These are phyloP conservation scores for Agrenia bidenticulata DNA, from an alignment of 2,888 invertebrate genomes.

Conservation along the genomic window DNA sequence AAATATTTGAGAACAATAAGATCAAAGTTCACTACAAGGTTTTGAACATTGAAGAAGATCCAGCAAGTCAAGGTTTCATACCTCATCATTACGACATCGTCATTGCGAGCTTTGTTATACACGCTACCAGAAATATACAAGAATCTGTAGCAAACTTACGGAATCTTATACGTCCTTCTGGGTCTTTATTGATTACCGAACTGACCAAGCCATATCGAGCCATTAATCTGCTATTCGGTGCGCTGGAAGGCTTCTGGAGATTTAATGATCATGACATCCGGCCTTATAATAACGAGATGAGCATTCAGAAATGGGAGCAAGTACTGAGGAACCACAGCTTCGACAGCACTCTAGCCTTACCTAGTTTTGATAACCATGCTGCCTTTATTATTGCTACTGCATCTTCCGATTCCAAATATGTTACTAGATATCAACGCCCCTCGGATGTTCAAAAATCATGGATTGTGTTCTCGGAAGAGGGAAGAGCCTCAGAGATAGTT, in stretches of 20 bases:
- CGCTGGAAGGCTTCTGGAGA: slow-evolving; percentile 30
- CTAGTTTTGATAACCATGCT: slow-evolving; percentile 14
- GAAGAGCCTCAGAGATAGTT: not conserved
- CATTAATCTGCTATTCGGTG: slow-evolving; percentile 24
- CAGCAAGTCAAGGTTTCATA: slow-evolving; percentile 28
- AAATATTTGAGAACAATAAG: slow-evolving; percentile 28
- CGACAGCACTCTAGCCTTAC: slow-evolving; percentile 6
- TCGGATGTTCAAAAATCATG: slow-evolving; percentile 2
- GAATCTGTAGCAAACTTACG: slow-evolving; percentile 12
- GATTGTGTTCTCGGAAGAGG: slow-evolving; percentile 15
- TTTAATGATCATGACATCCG: slow-evolving; percentile 24
- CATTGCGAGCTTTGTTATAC: slow-evolving; percentile 26
- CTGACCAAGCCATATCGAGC: slow-evolving; percentile 3
- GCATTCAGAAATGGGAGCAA: slow-evolving; percentile 6
- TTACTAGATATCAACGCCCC: not conserved
- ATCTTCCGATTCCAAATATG: not conserved
- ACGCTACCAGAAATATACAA: slow-evolving; percentile 24
- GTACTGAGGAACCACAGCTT: slow-evolving; percentile 1
- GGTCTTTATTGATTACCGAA: slow-evolving; percentile 19
- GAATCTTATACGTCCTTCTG: slow-evolving; percentile 11
- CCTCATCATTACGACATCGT: slow-evolving; percentile 24
- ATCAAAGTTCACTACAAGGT: slow-evolving; percentile 25
- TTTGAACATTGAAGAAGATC: slow-evolving; percentile 39
- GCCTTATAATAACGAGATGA: slow-evolving; percentile 9
- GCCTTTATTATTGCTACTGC: slow-evolving; percentile 24